Evolutionary conservation across 2,113 vertebrate genomes (phyloP), one percentile per base, ranked within the genome.

Genomic region (Todiramphus saurophagus): DNA sequence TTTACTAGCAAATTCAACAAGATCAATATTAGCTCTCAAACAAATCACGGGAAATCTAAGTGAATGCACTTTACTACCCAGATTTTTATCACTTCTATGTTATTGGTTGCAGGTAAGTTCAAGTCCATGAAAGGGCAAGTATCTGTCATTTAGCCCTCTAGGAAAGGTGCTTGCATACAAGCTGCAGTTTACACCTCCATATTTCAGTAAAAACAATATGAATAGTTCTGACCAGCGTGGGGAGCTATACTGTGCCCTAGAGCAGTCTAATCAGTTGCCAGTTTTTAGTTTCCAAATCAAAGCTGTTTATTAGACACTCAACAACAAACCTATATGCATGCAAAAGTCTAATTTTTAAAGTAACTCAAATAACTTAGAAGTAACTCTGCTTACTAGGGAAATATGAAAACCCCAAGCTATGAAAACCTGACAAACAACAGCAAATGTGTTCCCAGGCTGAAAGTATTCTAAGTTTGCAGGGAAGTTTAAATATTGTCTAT

Each of bases 391-490:
- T 63, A 51, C 51, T 77, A 59, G 50, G 50, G 72, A 88, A n/a
- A 80, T 69, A 88, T 88, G 53, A 59, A 62, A 83, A 60, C 4
- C 10, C 19, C n/a, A 74, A 56, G 28, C 37, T 37, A 24, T 78
- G 76, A 59, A 79, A 86, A 55, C 28, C 24, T 50, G 59, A 77
- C 31, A n/a, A 58, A n/a, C 56, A 67, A 39, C 86, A 83, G 69
- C 46, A 76, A 15, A 8, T 67, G 6, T 56, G 15, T 73, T 90
- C 56, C 55, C 28, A 63, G 46, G 13, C 43, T 83, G 77, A 70
- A 93, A 69, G 88, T 87, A 85, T 94, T 80, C 51, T 80, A 55
- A 95, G 53, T 90, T 95, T 94, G 64, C 43, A 72, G 59, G 93
- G 55, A 95, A 94, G 95, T 92, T 90, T 94, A 77, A 79, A 55